Conservation (phyloP, 2,797 vertebrate genomes). For the Micropoecilia bifurca region DNA sequence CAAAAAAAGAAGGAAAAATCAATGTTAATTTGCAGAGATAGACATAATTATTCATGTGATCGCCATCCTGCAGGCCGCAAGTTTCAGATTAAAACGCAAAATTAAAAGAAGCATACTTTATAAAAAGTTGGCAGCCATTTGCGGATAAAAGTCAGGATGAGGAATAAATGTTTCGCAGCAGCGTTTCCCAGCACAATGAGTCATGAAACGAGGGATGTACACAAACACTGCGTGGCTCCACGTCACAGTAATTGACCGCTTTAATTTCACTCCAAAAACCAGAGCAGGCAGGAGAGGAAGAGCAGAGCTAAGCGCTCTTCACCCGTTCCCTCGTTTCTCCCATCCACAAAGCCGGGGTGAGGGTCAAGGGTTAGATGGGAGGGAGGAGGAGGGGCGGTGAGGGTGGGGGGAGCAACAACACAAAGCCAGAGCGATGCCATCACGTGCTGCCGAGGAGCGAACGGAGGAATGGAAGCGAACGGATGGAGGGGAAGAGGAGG, state of each 20-base stretch:
- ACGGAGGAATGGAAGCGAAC: constrained; percentile 30
- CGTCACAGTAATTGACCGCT: constrained; percentile 46
- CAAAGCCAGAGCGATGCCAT: constrained; percentile 57
- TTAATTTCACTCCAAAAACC: constrained; percentile 20
- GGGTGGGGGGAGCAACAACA: constrained; percentile 28
- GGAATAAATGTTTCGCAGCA: neutral
- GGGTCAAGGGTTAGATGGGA: constrained; percentile 54
- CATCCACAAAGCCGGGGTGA: constrained; percentile 10
- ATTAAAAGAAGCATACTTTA: too few species aligned
- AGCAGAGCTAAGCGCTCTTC: neutral
- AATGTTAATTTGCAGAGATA: constrained; percentile 64
- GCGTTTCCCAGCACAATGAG: constrained; percentile 37
- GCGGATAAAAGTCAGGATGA: neutral
- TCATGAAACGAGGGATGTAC: constrained; percentile 43
- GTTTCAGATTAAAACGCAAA: neutral
- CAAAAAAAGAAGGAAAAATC: constrained; percentile 40
- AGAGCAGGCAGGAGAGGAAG: neutral
- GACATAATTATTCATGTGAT: constrained; percentile 62
- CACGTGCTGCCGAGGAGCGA: constrained; percentile 62
- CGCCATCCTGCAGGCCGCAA: constrained; percentile 14
- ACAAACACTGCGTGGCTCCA: constrained; percentile 40
- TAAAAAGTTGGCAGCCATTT: constrained; percentile 22
- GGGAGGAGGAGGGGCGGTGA: neutral
- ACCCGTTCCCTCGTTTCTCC: neutral
- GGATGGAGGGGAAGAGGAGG: constrained; percentile 29